Evolutionary conservation across 2,113 vertebrate species (phyloP).

Genomic region (Chunga burmeisteri): DNA sequence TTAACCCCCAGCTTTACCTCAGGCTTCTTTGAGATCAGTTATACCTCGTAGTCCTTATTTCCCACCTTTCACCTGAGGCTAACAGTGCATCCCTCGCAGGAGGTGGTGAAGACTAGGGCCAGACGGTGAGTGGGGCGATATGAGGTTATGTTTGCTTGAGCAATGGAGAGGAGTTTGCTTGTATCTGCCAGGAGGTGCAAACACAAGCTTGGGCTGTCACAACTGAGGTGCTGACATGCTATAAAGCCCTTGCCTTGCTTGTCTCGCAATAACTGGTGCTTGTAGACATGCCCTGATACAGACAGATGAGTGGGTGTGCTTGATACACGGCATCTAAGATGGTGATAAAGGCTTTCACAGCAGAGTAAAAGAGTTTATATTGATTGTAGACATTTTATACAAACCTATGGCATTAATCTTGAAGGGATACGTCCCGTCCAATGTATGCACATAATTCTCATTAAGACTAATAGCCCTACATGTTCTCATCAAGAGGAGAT

Average conservation of each 20-base stretch:
- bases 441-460: slow-evolving; percentile 45
- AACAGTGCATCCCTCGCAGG: rapidly evolving
- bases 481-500: slow-evolving; percentile 54
- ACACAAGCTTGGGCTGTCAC: background rate
- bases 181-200: background rate
- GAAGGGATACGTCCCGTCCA: background rate
- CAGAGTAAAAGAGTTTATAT: slow-evolving; percentile 36
- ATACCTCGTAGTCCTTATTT: background rate
- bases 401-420: slow-evolving; percentile 29
- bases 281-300: background rate
- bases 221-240: background rate
- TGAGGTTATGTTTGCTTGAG: background rate
- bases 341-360: slow-evolving; percentile 25
- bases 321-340: background rate
- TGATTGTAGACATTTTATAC: slow-evolving; percentile 44
- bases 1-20: background rate
- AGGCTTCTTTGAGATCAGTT: background rate
- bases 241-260: background rate
- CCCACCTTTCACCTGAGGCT: background rate
- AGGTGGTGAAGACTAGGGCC: background rate
- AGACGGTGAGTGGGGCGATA: rapidly evolving
- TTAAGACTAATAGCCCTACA: slow-evolving; percentile 51
- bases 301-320: background rate
- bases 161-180: background rate
- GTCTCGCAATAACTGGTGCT: background rate